Evolutionary conservation across 2,797 vertebrate species (phyloP).

Genomic region (Darevskia nairensis): DNA sequence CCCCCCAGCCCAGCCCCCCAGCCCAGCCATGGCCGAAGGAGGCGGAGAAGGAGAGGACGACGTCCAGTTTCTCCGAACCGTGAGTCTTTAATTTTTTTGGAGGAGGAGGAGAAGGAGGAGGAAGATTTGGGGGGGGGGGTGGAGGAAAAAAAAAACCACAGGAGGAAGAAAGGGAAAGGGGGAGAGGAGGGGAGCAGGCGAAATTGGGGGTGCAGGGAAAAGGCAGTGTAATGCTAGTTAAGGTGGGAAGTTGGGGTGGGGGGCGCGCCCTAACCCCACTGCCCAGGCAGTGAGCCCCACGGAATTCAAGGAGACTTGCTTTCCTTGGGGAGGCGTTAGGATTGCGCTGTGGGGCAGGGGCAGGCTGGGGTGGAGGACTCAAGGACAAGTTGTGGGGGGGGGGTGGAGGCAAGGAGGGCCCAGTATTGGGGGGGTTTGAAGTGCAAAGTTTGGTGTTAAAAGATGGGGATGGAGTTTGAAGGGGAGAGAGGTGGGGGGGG

Average conservation of each 20-base stretch:
- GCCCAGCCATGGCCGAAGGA: slow-evolving; percentile 87
- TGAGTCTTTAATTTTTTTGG: slow-evolving; percentile 77
- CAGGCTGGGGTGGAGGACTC: neutral
- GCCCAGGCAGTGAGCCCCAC: too few relatives aligned
- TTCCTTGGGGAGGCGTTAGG: too few relatives aligned
- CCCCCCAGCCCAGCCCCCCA: neutral
- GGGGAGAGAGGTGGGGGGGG: slow-evolving; percentile 39
- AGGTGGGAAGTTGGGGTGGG: too few relatives aligned
- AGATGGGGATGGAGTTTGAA: slow-evolving; percentile 84
- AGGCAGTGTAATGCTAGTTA: neutral
- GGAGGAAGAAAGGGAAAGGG: rapidly evolving
- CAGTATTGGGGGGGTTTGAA: neutral
- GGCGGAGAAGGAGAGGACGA: slow-evolving; percentile 90
- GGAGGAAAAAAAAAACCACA: rapidly evolving
- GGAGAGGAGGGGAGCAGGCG: too few relatives aligned
- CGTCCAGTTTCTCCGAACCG: slow-evolving; percentile 93
- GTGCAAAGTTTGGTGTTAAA: slow-evolving; percentile 64
- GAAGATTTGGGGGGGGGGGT: rapidly evolving
- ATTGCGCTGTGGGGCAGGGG: neutral
- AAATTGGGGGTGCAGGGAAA: neutral
- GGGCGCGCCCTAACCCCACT: too few relatives aligned
- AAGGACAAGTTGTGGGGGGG: neutral
- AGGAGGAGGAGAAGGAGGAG: too few relatives aligned
- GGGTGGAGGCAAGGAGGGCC: neutral
- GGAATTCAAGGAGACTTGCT: too few relatives aligned